These are phyloP conservation scores for Tortrix viridana DNA, from an alignment of 2,888 invertebrate species.

Conservation along the genomic window DNA sequence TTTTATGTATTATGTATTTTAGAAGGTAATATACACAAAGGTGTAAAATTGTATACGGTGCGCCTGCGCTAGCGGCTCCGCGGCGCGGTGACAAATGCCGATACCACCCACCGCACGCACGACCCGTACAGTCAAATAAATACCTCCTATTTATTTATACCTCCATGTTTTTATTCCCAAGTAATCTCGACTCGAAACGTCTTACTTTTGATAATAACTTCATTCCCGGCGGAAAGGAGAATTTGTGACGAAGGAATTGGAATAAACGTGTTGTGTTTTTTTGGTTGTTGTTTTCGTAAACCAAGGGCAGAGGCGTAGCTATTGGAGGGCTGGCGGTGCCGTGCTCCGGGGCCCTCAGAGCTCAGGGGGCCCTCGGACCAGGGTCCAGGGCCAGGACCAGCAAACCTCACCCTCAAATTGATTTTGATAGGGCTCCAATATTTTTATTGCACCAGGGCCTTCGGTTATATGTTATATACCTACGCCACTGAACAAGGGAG, in stretches of 20 bases:
- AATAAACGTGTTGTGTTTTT: constrained; percentile 10
- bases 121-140: constrained; percentile 69
- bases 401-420: too few relatives aligned
- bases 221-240: constrained; percentile 31
- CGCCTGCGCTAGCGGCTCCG: constrained; percentile 43
- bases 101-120: constrained; percentile 78
- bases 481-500: too few relatives aligned
- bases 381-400: too few relatives aligned
- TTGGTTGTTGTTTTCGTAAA: not conserved
- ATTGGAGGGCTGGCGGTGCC: too few relatives aligned
- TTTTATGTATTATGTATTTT: too few relatives aligned
- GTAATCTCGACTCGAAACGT: constrained; percentile 51
- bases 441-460: too few relatives aligned
- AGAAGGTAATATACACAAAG: too few relatives aligned
- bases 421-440: too few relatives aligned
- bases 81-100: constrained; percentile 73
- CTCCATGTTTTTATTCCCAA: constrained; percentile 59
- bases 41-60: constrained; percentile 1
- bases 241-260: constrained; percentile 15
- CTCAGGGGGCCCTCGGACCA: too few relatives aligned
- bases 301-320: too few relatives aligned
- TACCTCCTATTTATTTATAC: constrained; percentile 60
- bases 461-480: too few relatives aligned
- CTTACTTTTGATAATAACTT: constrained; percentile 42
- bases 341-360: too few relatives aligned